phyloP scores from a whole-genome alignment of 2,113 vertebrate genomes.

The Calypte anna region DNA sequence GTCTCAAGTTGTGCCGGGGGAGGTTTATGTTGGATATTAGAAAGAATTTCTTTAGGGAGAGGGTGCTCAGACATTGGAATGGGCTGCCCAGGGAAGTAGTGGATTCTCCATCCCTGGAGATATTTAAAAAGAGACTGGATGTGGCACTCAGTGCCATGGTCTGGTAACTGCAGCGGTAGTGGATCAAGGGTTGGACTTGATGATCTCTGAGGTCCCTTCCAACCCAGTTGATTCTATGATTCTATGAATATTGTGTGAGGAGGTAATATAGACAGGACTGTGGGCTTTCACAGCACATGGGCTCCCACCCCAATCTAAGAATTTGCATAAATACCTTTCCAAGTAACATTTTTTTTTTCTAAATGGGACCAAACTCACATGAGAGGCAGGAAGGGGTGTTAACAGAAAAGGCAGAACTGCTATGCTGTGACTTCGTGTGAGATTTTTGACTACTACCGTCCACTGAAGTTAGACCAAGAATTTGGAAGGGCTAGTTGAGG shows the following conservation, averaged over 20 bases:
- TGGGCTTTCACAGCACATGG: background rate
- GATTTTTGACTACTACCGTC: background rate
- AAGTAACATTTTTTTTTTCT: background rate
- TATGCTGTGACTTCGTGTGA: background rate
- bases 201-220: too few species aligned
- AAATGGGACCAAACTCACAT: background rate
- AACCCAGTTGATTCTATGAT: too few species aligned
- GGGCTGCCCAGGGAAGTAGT: too few species aligned
- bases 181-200: too few species aligned
- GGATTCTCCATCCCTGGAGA: too few species aligned
- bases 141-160: too few species aligned
- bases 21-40: too few species aligned
- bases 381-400: background rate
- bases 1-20: too few species aligned
- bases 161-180: too few species aligned
- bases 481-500: background rate
- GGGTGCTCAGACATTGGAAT: too few species aligned
- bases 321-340: background rate
- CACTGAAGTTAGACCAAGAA: background rate
- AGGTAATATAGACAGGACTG: background rate
- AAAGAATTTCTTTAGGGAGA: too few species aligned
- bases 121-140: too few species aligned
- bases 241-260: background rate
- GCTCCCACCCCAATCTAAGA: background rate
- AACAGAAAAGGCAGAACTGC: background rate